Conservation (phyloP, 2,888 invertebrate species). For the Nymphalis polychloros region DNA sequence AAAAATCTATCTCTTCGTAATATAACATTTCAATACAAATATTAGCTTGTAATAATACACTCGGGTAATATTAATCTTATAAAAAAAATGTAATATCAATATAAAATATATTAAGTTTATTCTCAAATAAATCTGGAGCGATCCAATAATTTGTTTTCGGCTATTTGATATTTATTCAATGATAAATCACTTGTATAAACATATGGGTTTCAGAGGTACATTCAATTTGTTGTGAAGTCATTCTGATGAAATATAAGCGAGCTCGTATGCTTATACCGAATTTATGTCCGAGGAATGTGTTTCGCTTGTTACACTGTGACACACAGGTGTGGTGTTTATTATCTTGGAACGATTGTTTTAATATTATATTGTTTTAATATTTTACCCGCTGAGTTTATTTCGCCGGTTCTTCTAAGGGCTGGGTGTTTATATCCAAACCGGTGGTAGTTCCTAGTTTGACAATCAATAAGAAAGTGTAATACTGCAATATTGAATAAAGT, state of each 20-base stretch:
- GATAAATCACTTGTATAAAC: slow-evolving; percentile 39
- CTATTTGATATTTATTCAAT: slow-evolving; percentile 42
- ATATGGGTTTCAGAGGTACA: slow-evolving; percentile 46
- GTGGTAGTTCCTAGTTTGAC: too few relatives aligned
- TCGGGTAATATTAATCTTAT: slow-evolving; percentile 12
- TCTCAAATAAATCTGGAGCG: slow-evolving; percentile 9
- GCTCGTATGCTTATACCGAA: slow-evolving; percentile 49
- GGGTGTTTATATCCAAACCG: too few relatives aligned
- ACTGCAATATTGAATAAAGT: too few relatives aligned
- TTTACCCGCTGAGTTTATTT: too few relatives aligned
- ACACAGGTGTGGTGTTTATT: slow-evolving; percentile 12
- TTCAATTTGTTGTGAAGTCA: slow-evolving; percentile 64
- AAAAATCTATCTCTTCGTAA: neutral
- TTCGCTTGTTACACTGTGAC: slow-evolving; percentile 24
- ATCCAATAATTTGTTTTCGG: slow-evolving; percentile 30
- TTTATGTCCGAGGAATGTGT: slow-evolving; percentile 55
- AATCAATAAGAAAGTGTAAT: too few relatives aligned
- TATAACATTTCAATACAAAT: slow-evolving; percentile 10
- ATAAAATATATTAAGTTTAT: slow-evolving; percentile 24
- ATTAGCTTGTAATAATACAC: slow-evolving; percentile 12
- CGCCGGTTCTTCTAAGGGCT: too few relatives aligned
- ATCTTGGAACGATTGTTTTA: neutral
- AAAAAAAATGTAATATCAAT: slow-evolving; percentile 22
- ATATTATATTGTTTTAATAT: too few relatives aligned
- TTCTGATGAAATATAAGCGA: slow-evolving; percentile 61